Conservation (phyloP, 2,888 invertebrate species). For the Drosophila nigricruria region DNA sequence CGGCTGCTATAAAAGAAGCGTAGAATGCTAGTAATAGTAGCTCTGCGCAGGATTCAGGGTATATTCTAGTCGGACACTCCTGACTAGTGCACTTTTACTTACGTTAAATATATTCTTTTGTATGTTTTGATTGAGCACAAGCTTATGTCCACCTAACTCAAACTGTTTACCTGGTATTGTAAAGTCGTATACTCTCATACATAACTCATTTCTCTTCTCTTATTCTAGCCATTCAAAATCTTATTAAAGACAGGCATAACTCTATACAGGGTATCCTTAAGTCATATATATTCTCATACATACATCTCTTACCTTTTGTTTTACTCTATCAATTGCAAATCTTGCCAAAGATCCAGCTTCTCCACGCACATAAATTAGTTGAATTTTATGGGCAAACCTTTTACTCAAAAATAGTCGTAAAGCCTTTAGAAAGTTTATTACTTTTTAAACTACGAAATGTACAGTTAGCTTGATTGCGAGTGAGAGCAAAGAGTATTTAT, state of each 20-base stretch:
- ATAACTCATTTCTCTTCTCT: neutral
- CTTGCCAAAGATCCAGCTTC: neutral
- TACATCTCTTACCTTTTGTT: neutral
- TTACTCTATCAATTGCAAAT: neutral
- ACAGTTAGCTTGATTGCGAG: neutral
- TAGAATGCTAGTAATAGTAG: too few relatives aligned
- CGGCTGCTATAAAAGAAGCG: too few relatives aligned
- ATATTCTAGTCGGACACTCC: too few relatives aligned
- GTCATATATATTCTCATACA: neutral
- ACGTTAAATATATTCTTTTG: too few relatives aligned
- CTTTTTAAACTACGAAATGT: neutral
- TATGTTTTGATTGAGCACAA: neutral
- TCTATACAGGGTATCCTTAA: neutral
- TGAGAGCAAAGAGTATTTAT: slow-evolving; percentile 13
- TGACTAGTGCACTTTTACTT: neutral
- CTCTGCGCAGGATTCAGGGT: too few relatives aligned
- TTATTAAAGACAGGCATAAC: neutral
- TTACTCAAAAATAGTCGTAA: slow-evolving; percentile 5
- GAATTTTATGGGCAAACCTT: slow-evolving; percentile 1
- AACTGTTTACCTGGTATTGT: neutral
- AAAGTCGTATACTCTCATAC: neutral
- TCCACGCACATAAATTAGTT: slow-evolving; percentile 2
- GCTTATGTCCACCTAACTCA: too few relatives aligned
- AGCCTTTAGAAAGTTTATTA: slow-evolving; percentile 1
- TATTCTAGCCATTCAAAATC: neutral